Evolutionary conservation across 2,888 invertebrate genomes (phyloP), one percentile per base, ranked within the genome.

Genomic region (Limnephilus marmoratus): DNA sequence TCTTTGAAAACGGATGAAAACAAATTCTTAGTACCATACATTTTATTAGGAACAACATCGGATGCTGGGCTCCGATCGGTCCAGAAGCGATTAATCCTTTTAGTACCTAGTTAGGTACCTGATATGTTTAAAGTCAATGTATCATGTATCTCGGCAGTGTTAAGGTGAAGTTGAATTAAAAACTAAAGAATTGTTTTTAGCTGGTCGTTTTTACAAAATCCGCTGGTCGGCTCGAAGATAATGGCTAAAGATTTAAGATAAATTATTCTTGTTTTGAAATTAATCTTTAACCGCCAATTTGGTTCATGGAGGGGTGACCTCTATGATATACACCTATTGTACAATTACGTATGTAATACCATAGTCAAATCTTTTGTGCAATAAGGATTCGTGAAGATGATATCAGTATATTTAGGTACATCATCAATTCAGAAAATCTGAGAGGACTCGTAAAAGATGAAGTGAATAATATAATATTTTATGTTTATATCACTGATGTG

Each of bases 1-100:
- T 88, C 80, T 91, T 68, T 87, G 90, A 87, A 93, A 90, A 92
- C 87, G 82, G 82, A 91, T 88, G 91, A 81, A 91, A 88, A 91
- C 81, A 86, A 91, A 91, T 85, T 91, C 86, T 85, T 90, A 31
- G 90, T 90, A 90, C 81, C 34, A 81, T 89, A 89, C 88, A 81
- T 68, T 89, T 89, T 89, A 80, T 89, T 80, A 80, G 18, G 31
- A 80, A 41, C 80, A 37, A 89, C 88, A 80, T 80, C 37, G 88
- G 80, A 80, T 89, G 80, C 34, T 80, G 81, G 18, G 88, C 81
- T 29, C 80, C 18, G 88, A 81, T 45, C 80, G 80, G 31, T 89
- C 34, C 88, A 37, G 37, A 37, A 88, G 41, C 88, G 31, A 89
- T 89, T 89, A 89, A 89, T 89, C 49, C 87, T 53, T 87, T 45